These are phyloP conservation scores for Chromoteleia sp. DNA, from an alignment of 2,888 invertebrate genomes.

Conservation along the genomic window DNA sequence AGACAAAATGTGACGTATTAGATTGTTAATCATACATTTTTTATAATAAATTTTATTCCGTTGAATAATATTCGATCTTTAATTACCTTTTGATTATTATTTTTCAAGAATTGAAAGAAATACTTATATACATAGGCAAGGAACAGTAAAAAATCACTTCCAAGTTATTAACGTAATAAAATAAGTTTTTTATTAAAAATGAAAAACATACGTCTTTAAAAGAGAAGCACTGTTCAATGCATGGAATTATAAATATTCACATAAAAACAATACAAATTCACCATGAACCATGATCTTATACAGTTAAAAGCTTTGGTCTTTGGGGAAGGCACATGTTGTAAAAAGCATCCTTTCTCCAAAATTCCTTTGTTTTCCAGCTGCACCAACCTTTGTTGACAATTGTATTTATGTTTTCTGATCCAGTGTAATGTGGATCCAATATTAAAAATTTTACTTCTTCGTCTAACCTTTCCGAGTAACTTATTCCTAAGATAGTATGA, in stretches of 20 bases:
- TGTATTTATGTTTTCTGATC: conserved; percentile 91
- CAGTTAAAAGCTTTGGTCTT: conserved; percentile 84
- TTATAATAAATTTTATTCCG: conserved; percentile 37
- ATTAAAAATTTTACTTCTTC: conserved; percentile 96
- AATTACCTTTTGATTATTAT: too few species aligned
- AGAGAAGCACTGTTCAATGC: conserved; percentile 21
- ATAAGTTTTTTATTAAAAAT: conserved; percentile 61
- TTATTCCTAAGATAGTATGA: conserved; percentile 98
- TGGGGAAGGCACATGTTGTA: conserved; percentile 98
- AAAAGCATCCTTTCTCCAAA: conserved; percentile 98
- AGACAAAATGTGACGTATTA: conserved; percentile 74
- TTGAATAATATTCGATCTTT: neutral
- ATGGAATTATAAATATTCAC: conserved; percentile 6
- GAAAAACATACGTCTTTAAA: conserved; percentile 49
- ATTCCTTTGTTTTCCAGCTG: conserved; percentile 97
- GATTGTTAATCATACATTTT: conserved; percentile 11
- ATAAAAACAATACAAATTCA: conserved; percentile 30
- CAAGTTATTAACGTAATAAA: conserved; percentile 41
- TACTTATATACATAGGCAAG: too few species aligned
- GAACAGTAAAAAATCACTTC: neutral
- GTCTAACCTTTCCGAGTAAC: conserved; percentile 90
- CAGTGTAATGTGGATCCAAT: conserved; percentile 99
- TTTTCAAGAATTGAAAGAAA: neutral
- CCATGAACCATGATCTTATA: conserved; percentile 29
- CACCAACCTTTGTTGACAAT: conserved; percentile 96